Conservation (phyloP, 2,888 invertebrate species). For the Nipponacmea schrenckii region DNA sequence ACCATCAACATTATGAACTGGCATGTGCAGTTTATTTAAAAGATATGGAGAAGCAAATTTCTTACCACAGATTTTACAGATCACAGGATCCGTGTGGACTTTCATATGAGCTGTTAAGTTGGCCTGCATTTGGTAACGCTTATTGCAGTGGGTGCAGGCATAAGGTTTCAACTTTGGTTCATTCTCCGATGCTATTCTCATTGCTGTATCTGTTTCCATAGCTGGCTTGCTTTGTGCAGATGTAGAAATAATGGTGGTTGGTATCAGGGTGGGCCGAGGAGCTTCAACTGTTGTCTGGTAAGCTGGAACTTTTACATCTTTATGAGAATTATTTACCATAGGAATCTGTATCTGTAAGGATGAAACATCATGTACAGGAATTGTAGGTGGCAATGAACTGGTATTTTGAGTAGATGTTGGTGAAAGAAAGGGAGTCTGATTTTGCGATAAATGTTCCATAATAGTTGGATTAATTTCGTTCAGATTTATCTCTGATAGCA, state of each 20-base stretch:
- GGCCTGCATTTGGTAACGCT: neutral
- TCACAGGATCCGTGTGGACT: slow-evolving; percentile 3
- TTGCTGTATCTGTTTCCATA: neutral
- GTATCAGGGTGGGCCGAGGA: no score
- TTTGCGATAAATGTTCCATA: neutral
- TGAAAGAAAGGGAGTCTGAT: neutral
- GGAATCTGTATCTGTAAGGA: no score
- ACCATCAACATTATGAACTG: neutral
- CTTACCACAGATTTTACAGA: neutral
- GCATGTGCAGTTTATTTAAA: neutral
- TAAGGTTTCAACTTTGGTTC: neutral
- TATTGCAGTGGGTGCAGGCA: neutral
- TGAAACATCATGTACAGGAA: no score
- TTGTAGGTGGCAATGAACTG: neutral
- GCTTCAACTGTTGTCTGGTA: no score
- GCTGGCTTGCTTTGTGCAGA: no score
- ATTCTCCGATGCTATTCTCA: neutral
- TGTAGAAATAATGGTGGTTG: no score
- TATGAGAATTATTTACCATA: neutral
- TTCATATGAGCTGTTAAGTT: neutral
- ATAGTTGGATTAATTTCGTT: neutral
- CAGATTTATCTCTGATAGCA: neutral
- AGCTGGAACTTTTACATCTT: no score
- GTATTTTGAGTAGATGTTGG: neutral
- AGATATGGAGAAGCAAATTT: neutral